phyloP scores from a whole-genome alignment of 2,888 invertebrate genomes.

The Julus scanicus region DNA sequence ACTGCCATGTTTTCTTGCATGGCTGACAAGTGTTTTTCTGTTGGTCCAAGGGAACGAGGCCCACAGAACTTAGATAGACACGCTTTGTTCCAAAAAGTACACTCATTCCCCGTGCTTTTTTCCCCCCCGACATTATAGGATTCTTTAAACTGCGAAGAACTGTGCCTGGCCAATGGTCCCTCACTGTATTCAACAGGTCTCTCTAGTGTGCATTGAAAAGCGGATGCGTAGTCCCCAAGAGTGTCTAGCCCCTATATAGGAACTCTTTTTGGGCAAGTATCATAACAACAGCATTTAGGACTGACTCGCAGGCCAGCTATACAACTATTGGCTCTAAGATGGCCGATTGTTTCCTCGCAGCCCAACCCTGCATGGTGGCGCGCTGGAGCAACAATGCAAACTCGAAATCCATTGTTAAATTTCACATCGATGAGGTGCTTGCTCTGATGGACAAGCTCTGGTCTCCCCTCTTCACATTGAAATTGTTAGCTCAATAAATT shows the following conservation, averaged over 20 bases:
- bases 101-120: neutral
- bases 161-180: slow-evolving; percentile 9
- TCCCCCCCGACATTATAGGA: neutral
- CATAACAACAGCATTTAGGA: slow-evolving; percentile 32
- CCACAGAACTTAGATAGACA: slow-evolving; percentile 36
- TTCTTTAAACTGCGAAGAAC: neutral
- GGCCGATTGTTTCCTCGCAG: slow-evolving; percentile 18
- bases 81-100: slow-evolving; percentile 24
- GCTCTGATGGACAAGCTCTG: slow-evolving; percentile 35
- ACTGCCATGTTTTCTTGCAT: slow-evolving; percentile 6
- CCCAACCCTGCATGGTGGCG: slow-evolving; percentile 41
- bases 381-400: slow-evolving; percentile 33
- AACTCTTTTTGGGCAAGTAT: neutral
- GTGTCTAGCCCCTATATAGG: slow-evolving; percentile 42
- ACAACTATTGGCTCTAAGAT: slow-evolving; percentile 10
- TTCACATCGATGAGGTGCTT: slow-evolving; percentile 30
- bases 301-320: neutral
- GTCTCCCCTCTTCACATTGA: slow-evolving; percentile 22
- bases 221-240: neutral
- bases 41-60: slow-evolving; percentile 35
- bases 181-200: slow-evolving; percentile 1
- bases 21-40: slow-evolving; percentile 42
- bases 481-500: slow-evolving; percentile 30
- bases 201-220: neutral
- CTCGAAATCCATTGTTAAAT: slow-evolving; percentile 38